Base-by-base conservation (phyloP, 30 jellyfish, hydroid and myxozoan genomes). In the Aurelia aurita complex sp. Pacific region DNA sequence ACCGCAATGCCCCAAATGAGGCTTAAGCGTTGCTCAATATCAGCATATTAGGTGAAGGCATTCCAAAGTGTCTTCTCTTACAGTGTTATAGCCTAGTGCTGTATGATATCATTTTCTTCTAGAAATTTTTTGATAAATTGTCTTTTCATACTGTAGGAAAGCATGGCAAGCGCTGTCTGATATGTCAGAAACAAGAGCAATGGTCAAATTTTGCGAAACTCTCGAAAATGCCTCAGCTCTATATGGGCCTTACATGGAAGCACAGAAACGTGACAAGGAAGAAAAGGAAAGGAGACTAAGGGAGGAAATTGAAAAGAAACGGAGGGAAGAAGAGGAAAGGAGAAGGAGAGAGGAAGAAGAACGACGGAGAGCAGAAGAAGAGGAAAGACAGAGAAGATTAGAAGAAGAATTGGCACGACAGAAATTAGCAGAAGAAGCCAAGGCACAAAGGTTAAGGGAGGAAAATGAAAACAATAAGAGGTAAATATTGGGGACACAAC, bases 111-210 rank as follows among this genome's bases (percentile, higher is more conserved):
- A 46, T 6, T 9, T 9, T 46, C 14, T 40, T 40, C 52, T 40
- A 0, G 52, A 40, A 46, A 46, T 1, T 4, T 46, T 5, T 7
- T 0, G 0, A 7, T 46, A 0, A 40, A 40, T 40, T 46, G 6
- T 46, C 4, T 14, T 70, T 4, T 0, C 62, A 10, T 66, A 60
- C 46, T 29, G 4, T 76, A 94, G 99, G 86, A 94, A 94, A 74
- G 99, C 99, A 32, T 94, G 99, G 99, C 97, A 86, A 64, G 85
- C 86, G 38, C 64, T 94, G 36, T 96, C 89, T 23, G 97, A 80
- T 68, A 79, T 89, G 92, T 38, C 95, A 19, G 64, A 73, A 19
- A 92, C 67, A 53, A 95, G 17, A 43, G 97, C 99, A 1, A 94
- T 74, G 95, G 51, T 57, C 23, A 73, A 79, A 23, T 94, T 94